Percentiles rank a stretch among this genome's conserved stretches.
phyloP scores from a whole-genome alignment of 2,113 vertebrate genomes.

The Syngnathus scovelli region DNA sequence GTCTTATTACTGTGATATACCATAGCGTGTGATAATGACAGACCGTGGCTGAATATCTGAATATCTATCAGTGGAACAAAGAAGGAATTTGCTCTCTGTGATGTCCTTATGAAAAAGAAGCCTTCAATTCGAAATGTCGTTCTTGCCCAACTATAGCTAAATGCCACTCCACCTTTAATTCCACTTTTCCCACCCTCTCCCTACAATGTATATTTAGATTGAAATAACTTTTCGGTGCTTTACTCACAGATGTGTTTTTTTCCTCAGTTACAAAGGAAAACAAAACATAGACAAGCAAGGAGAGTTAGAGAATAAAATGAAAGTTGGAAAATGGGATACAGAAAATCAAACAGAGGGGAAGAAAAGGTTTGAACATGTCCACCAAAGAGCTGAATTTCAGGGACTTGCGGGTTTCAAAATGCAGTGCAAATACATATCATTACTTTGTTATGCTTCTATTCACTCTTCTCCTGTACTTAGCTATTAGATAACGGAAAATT shows the following conservation, averaged over 20 bases:
- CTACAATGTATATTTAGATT: slow-evolving; percentile 87
- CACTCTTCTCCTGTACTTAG: slow-evolving; percentile 45
- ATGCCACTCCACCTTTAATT: slow-evolving; percentile 77
- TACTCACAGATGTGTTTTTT: slow-evolving; percentile 72
- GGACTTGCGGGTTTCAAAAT: slow-evolving; percentile 58
- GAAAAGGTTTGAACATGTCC: slow-evolving; percentile 44
- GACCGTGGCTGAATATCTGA: slow-evolving; percentile 55
- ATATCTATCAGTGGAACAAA: slow-evolving; percentile 33
- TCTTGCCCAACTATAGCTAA: slow-evolving; percentile 63
- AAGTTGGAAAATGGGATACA: slow-evolving; percentile 32
- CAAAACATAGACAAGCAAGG: slow-evolving; percentile 29
- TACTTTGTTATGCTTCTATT: slow-evolving; percentile 56
- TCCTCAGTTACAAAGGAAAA: slow-evolving; percentile 37
- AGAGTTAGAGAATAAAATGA: slow-evolving; percentile 26
- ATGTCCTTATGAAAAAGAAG: slow-evolving; percentile 62
- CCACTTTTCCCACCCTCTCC: slow-evolving; percentile 73
- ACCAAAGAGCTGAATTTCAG: slow-evolving; percentile 40
- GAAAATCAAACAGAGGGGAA: slow-evolving; percentile 31
- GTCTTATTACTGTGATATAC: slow-evolving; percentile 55
- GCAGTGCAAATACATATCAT: slow-evolving; percentile 61
- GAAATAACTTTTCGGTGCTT: slow-evolving; percentile 78
- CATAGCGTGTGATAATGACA: slow-evolving; percentile 51
- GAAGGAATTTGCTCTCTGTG: slow-evolving; percentile 43
- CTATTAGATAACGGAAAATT: slow-evolving; percentile 60
- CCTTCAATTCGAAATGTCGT: slow-evolving; percentile 23